These are phyloP conservation scores for Microcebus griseorufus DNA, from an alignment of 2,113 vertebrate species.

Conservation along the genomic window DNA sequence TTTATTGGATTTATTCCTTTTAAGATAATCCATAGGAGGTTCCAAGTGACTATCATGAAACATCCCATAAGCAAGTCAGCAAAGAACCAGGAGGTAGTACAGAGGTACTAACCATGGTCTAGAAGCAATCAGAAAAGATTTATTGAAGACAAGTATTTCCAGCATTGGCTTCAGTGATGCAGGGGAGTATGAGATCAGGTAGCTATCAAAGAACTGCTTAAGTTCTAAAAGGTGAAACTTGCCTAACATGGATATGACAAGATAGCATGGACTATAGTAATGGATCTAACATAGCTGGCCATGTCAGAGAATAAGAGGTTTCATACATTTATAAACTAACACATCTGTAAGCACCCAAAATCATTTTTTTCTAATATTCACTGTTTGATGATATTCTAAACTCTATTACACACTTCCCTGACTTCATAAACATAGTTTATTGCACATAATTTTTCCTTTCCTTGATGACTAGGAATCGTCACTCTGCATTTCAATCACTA, in stretches of 20 bases:
- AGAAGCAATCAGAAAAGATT: background rate
- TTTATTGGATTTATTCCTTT: background rate
- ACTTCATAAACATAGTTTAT: conserved; percentile 39
- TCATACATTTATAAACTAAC: background rate
- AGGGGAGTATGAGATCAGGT: background rate
- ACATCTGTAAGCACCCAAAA: background rate
- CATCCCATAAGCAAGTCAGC: background rate
- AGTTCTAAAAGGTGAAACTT: background rate
- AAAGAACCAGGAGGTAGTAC: background rate
- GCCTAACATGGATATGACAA: background rate
- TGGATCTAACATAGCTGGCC: background rate
- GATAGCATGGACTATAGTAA: background rate
- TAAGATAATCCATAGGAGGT: background rate
- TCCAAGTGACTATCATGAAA: background rate
- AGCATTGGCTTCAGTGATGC: background rate
- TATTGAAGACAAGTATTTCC: background rate
- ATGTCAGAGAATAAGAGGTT: background rate
- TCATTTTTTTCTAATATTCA: conserved; percentile 11
- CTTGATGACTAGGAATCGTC: background rate
- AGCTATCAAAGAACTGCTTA: background rate
- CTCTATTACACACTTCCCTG: conserved; percentile 14
- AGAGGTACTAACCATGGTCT: background rate
- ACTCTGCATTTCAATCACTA: background rate
- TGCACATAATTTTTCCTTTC: background rate
- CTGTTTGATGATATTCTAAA: conserved; percentile 20